These are phyloP conservation scores for Xestoiulus laeticollis DNA, from an alignment of 2,888 invertebrate species.

Conservation along the genomic window DNA sequence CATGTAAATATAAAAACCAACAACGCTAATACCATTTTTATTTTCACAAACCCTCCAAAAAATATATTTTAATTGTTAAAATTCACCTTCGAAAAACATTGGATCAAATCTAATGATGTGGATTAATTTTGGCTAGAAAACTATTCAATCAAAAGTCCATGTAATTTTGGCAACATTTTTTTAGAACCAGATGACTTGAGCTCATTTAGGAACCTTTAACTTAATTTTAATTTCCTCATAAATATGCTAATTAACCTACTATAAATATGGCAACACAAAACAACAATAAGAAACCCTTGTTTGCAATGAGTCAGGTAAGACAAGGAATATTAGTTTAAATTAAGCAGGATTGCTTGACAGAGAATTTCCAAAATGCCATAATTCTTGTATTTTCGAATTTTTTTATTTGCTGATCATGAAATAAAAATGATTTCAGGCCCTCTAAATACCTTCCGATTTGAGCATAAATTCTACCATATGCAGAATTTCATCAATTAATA, in stretches of 20 bases:
- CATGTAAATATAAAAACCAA: conserved; percentile 9
- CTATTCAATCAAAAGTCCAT: background rate
- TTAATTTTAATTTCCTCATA: background rate
- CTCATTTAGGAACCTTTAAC: background rate
- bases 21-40: background rate
- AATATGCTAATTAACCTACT: background rate
- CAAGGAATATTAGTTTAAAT: background rate
- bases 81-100: background rate
- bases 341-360: background rate
- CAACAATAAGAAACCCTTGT: background rate
- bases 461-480: too few species aligned
- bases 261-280: conserved; percentile 17
- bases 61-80: background rate
- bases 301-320: background rate
- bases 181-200: background rate
- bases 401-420: too few species aligned
- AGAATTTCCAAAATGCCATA: too few species aligned
- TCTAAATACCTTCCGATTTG: too few species aligned
- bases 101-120: background rate
- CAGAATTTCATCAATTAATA: too few species aligned
- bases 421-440: too few species aligned
- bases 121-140: conserved; percentile 7
- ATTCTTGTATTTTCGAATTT: too few species aligned
- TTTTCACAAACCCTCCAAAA: background rate
- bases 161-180: conserved; percentile 27